phyloP scores from a whole-genome alignment of 35 echinoderm and acorn worm genomes.

The Patiria miniata region DNA sequence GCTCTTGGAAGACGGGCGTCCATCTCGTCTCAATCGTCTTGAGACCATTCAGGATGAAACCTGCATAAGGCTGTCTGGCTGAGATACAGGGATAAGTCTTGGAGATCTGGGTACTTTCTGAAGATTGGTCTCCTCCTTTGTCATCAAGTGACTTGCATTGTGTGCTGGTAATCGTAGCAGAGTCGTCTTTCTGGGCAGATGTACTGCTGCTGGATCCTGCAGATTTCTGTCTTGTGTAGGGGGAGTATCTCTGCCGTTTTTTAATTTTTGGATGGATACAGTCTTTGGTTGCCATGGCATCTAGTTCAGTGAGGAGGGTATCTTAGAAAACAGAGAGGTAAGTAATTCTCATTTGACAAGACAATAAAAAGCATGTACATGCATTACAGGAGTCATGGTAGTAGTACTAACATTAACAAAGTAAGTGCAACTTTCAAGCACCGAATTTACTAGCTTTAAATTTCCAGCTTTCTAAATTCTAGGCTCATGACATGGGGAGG shows the following conservation, averaged over 20 bases:
- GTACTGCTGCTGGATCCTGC: neutral
- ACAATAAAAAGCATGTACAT: too few species aligned
- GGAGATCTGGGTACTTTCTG: too few species aligned
- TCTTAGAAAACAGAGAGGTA: neutral
- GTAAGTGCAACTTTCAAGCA: too few species aligned
- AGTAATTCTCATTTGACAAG: neutral
- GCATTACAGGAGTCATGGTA: too few species aligned
- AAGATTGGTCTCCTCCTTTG: too few species aligned
- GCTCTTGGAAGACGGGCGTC: slow-evolving; percentile 42
- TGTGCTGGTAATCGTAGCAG: too few species aligned
- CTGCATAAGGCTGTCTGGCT: slow-evolving; percentile 62
- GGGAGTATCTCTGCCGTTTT: neutral
- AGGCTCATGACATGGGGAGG: too few species aligned
- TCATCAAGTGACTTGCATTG: too few species aligned
- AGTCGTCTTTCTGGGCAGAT: neutral
- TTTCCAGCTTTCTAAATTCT: too few species aligned
- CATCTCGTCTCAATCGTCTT: slow-evolving; percentile 67
- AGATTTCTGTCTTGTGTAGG: neutral
- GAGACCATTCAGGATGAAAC: slow-evolving; percentile 48
- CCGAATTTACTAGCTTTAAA: too few species aligned
- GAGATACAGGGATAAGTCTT: slow-evolving; percentile 49
- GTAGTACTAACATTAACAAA: too few species aligned
- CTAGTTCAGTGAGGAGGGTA: neutral
- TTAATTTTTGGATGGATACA: neutral
- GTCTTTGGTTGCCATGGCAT: slow-evolving; percentile 7